Evolutionary conservation across 2,888 invertebrate genomes (phyloP), one percentile per base, ranked within the genome.

Genomic region (Leistus spinibarbis): DNA sequence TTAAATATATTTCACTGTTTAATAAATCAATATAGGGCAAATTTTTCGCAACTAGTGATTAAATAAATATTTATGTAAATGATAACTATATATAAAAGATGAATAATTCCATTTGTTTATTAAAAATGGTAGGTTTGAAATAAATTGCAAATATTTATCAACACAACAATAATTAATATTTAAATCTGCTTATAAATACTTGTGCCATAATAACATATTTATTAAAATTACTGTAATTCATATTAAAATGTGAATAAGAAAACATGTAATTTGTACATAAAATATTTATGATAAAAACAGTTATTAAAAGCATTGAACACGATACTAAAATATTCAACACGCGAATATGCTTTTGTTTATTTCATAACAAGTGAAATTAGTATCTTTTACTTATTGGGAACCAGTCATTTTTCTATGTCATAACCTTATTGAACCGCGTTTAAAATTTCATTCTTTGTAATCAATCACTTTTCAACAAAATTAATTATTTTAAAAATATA

Each of bases 281-380:
- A 60, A 60, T 60, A 10, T 60, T 60, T 19, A 60, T 60, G 19
- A 60, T 22, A 60, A 60, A 60, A 22, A 20, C 60, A 19, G 20
- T 60, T 22, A 60, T 60, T 60, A 60, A 60, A 60, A 60, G 13
- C 40, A 1, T 40, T 13, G 40, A 40, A 5, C 40, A 40, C 40
- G 40, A 40, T 10, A 2, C 40, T n/a, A 7, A 40, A 40, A 40
- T 13, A 40, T 40, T 40, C 13, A 40, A 40, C 40, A 40, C 40
- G 40, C 40, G 13, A 13, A 40, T 40, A 10, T 40, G 7, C 40
- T 40, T 40, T 40, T 40, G 40, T 40, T 40, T 5, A 40, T 40
- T 3, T 40, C 40, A 13, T 40, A 69, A 69, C 69, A 69, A 69
- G 57, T 22, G 69, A 57, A 19, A 69, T 69, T 60, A 69, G 40